Base-by-base conservation (phyloP, 2,113 vertebrate genomes). In the Tenebrosternarchus preto region DNA sequence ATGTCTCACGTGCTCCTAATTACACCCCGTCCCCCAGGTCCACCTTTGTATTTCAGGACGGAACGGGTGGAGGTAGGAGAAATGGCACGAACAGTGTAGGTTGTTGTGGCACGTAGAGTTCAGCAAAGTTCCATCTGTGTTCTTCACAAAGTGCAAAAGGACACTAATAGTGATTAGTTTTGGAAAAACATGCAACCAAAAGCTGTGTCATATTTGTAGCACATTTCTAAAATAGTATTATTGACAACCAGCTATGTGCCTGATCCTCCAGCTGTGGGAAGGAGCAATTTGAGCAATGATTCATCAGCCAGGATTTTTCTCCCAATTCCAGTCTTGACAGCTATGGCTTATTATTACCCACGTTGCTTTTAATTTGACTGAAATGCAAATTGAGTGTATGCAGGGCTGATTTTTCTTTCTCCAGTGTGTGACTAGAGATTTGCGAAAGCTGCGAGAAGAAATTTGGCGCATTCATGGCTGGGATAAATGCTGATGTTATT, bases 281-380 rank as follows among this genome's bases (percentile, higher is more conserved):
- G 67, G 69, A 70, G 84, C 82, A 73, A 80, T 80, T 69, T 83
- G 68, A 80, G 67, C n/a, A 83, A 66, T 84, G 82, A 88, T 64
- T 87, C 84, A 87, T 85, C 64, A 60, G 63, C 39, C 27, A 33
- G 82, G 82, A 80, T 46, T 69, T 31, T 75, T 76, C 29, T 53
- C 33, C 25, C 17, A 70, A 31, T 72, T 64, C 60, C 17, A 3
- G 27, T 76, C 66, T 72, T 83, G 80, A 86, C 77, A 63, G 57
- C 66, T 78, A 71, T 43, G 75, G 68, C 31, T 80, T 78, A 73
- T 78, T 78, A 85, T 87, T 85, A 81, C 86, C 80, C 46, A 46
- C 76, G 76, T 79, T 86, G 77, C 63, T 76, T 82, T 63, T 86
- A 81, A 86, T 86, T 82, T 87, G 56, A 78, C 86, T 69, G 73